phyloP scores from a whole-genome alignment of 1,140 invertebrate genomes.

The Contarinia nasturtii region DNA sequence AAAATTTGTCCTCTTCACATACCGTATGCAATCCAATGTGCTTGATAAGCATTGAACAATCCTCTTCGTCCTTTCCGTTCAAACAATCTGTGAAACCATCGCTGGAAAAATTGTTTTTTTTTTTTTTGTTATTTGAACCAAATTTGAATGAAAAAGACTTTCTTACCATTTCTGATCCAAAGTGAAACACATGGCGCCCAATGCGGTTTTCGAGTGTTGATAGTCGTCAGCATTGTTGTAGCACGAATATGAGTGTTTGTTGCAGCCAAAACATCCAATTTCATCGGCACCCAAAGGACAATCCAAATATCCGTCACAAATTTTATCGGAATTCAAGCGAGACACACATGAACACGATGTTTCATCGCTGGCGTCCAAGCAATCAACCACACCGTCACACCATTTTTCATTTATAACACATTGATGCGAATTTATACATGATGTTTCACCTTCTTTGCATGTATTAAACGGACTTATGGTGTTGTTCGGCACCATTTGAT shows the following conservation, averaged over 20 bases:
- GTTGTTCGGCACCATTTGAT: too few relatives aligned
- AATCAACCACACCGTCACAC: slow-evolving; percentile 61
- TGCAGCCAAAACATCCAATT: slow-evolving; percentile 43
- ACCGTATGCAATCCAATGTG: slow-evolving; percentile 31
- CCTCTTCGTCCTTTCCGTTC: slow-evolving; percentile 52
- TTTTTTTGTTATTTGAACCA: too few relatives aligned
- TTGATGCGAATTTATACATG: slow-evolving; percentile 15
- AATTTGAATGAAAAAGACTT: too few relatives aligned
- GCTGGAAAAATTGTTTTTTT: too few relatives aligned
- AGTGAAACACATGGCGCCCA: slow-evolving; percentile 13
- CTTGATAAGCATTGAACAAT: slow-evolving; percentile 43
- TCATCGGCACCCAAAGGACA: slow-evolving; percentile 62
- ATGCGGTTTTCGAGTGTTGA: slow-evolving; percentile 27
- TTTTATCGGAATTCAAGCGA: slow-evolving; percentile 35
- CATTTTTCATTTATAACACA: slow-evolving; percentile 40
- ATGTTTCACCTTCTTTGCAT: slow-evolving; percentile 8
- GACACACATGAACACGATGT: slow-evolving; percentile 45
- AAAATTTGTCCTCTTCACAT: background rate
- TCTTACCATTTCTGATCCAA: background rate
- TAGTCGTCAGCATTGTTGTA: slow-evolving; percentile 40
- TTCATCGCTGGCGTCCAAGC: slow-evolving; percentile 67
- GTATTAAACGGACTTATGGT: background rate
- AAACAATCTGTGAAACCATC: slow-evolving; percentile 43
- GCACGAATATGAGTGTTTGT: slow-evolving; percentile 27
- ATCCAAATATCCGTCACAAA: slow-evolving; percentile 68